phyloP scores from a whole-genome alignment of 2,113 vertebrate species.

The Calidris pugnax region DNA sequence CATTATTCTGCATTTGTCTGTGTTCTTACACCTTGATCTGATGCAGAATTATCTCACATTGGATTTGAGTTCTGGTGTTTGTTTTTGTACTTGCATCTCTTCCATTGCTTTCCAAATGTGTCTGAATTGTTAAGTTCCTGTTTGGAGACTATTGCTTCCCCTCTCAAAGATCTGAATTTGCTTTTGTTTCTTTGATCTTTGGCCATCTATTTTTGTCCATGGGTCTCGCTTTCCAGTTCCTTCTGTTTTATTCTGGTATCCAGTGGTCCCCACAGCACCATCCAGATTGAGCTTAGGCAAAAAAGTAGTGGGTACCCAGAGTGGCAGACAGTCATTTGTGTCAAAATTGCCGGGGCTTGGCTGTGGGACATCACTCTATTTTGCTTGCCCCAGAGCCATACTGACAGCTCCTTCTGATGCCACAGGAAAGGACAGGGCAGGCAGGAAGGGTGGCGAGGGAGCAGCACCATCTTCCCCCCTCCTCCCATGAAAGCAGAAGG shows the following conservation, averaged over 20 bases:
- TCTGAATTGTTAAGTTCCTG: neutral
- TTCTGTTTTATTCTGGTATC: neutral
- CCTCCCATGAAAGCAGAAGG: neutral
- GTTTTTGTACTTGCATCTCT: neutral
- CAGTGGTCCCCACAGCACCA: neutral
- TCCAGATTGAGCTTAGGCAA: neutral
- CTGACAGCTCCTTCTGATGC: neutral
- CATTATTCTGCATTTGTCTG: neutral
- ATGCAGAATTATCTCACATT: neutral
- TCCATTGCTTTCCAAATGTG: neutral
- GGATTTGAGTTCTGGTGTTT: neutral
- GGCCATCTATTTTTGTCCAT: neutral
- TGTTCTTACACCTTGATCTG: neutral
- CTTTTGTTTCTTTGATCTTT: neutral
- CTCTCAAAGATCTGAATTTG: neutral
- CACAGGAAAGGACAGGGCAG: neutral
- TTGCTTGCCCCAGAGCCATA: neutral
- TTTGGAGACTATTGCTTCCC: neutral
- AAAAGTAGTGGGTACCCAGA: neutral
- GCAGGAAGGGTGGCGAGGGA: rapidly evolving
- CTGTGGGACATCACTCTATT: neutral
- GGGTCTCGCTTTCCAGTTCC: neutral
- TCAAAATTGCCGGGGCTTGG: neutral
- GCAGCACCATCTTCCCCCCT: neutral
- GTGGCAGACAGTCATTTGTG: neutral